Base-by-base conservation (phyloP, 2,797 vertebrate genomes). In the Morelia viridis region DNA sequence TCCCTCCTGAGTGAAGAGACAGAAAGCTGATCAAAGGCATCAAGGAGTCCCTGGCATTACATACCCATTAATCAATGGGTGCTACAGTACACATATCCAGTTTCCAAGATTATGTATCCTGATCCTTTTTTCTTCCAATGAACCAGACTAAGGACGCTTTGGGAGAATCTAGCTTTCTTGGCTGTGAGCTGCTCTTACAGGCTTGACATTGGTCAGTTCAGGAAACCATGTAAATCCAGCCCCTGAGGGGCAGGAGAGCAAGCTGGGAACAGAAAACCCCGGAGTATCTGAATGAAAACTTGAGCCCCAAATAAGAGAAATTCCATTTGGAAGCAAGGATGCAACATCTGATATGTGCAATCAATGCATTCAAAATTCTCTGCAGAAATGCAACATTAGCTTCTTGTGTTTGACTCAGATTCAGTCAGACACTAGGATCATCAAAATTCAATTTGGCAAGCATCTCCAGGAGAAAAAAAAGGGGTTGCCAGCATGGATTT, bases 381-480 rank as follows among this genome's bases (percentile, higher is more conserved):
- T 41, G 24, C 41, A 57, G 62, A 15, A 17, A 5, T 31, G 28
- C 28, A 86, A 10, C 53, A 17, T 53, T 35, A 6, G 7, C 31
- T 85, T 60, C 53, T 31, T 60, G 88, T 35, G 1, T 56, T 76
- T 61, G 80, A 90, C 60, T 89, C 83, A 53, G 89, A 90, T 89
- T 76, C 35, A 76, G 88, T 11, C 88, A 71, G 88, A 71, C 62
- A 86, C 89, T 41, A 50, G 22, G 83, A 53, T 57, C 41, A 88
- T 76, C 68, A 61, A 71, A 89, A 86, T 92, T 90, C 88, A 86
- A 86, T 90, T 90, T 61, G 41, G 88, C 24, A 90, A 76, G 64
- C n/a, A 56, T 41, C 88, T 71, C 26, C 31, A 46, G 61, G 62
- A 53, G 57, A 1, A 1, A 8, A 28, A 85, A 61, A 90, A 62